Conservation (phyloP, 2,888 invertebrate species). For the Uropetala carovei region DNA sequence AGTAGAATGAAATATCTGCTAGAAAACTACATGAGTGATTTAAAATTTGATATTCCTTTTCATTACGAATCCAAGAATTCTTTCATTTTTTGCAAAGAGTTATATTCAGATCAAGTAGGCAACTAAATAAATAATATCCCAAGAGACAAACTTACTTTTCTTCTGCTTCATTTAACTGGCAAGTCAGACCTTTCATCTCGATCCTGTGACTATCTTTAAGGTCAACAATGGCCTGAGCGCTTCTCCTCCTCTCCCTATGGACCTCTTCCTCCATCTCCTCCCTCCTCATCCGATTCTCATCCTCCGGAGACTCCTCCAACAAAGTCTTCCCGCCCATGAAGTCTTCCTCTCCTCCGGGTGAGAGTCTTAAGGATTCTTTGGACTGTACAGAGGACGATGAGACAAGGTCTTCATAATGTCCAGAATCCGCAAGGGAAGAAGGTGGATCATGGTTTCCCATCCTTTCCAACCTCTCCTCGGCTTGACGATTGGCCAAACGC, state of each 20-base stretch:
- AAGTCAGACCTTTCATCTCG: slow-evolving; percentile 69
- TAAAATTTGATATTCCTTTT: no score
- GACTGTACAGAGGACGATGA: slow-evolving; percentile 80
- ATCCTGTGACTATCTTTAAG: slow-evolving; percentile 41
- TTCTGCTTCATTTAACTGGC: slow-evolving; percentile 68
- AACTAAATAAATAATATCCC: slow-evolving; percentile 64
- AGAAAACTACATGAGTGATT: no score
- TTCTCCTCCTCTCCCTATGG: slow-evolving; percentile 83
- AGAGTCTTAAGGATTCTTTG: slow-evolving; percentile 73
- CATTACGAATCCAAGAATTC: no score
- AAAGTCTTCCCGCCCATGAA: slow-evolving; percentile 67
- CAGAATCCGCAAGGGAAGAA: slow-evolving; percentile 89
- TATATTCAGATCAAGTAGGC: no score
- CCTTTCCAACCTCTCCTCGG: slow-evolving; percentile 77
- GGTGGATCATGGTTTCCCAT: slow-evolving; percentile 80
- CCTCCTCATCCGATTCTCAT: slow-evolving; percentile 75
- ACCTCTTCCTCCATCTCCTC: slow-evolving; percentile 45
- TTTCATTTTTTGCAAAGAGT: no score
- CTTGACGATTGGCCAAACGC: slow-evolving; percentile 70
- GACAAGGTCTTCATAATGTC: slow-evolving; percentile 89
- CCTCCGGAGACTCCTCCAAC: slow-evolving; percentile 84
- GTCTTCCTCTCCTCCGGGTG: slow-evolving; percentile 69
- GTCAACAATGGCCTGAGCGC: slow-evolving; percentile 67
- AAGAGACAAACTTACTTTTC: slow-evolving; percentile 67
- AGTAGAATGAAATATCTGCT: no score